Percentiles rank a stretch among this genome's conserved stretches.
phyloP scores from a whole-genome alignment of 2,797 vertebrate genomes.

The Sebastes minor region DNA sequence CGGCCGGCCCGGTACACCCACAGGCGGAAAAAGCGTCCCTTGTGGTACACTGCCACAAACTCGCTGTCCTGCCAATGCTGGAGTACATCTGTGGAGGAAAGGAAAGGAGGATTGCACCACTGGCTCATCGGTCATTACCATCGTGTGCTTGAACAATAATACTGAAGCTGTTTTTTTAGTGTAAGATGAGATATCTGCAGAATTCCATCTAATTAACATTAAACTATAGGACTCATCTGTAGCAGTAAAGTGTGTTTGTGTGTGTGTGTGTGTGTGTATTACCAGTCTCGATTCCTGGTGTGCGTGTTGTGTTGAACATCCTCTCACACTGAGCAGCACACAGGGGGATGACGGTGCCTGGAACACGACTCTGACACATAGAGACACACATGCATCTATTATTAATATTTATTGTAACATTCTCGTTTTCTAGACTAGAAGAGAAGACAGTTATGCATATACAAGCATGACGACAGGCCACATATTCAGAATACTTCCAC shows the following conservation, averaged over 20 bases:
- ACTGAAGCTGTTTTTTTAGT: not conserved
- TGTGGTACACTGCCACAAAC: slow-evolving; percentile 87
- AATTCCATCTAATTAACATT: not conserved
- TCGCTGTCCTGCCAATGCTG: slow-evolving; percentile 87
- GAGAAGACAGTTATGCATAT: not conserved
- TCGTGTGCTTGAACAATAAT: not conserved
- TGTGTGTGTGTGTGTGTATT: slow-evolving; percentile 35
- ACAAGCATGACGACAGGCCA: not conserved
- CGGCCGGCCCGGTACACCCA: slow-evolving; percentile 84
- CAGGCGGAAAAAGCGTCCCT: slow-evolving; percentile 86
- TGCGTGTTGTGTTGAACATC: slow-evolving; percentile 91
- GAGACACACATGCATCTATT: not conserved
- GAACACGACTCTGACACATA: slow-evolving; percentile 80
- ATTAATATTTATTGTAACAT: not conserved
- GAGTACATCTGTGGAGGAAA: slow-evolving; percentile 77
- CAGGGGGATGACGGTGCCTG: slow-evolving; percentile 84
- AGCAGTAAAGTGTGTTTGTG: not conserved
- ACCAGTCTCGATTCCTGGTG: slow-evolving; percentile 87
- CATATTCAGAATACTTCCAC: not conserved
- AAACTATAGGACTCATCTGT: not conserved
- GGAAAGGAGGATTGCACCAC: no score
- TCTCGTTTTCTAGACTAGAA: not conserved
- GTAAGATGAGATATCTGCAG: not conserved
- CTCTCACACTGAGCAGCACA: slow-evolving; percentile 91
- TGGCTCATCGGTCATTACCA: rapidly evolving